Conservation (phyloP, 2,888 invertebrate genomes). For the Agonum fuliginosum region DNA sequence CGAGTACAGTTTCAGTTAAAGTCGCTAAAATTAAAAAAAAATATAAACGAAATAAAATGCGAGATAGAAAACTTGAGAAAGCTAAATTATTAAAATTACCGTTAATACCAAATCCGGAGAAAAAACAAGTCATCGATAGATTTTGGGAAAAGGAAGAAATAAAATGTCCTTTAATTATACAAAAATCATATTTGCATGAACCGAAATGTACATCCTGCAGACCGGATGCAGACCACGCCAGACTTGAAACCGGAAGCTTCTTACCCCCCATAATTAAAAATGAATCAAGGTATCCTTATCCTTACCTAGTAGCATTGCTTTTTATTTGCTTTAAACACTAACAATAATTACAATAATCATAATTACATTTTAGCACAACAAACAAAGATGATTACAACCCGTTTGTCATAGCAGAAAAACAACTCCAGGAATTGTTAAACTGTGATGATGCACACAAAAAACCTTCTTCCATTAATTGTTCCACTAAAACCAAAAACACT, state of each 20-base stretch:
- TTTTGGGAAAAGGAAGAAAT: constrained; percentile 17
- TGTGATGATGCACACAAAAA: constrained; percentile 78
- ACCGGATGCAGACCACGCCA: too few relatives aligned
- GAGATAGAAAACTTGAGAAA: not conserved
- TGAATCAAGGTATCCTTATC: not conserved
- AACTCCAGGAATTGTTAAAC: constrained; percentile 87
- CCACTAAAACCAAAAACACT: not conserved
- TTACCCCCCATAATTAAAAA: constrained; percentile 23
- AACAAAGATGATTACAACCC: constrained; percentile 81
- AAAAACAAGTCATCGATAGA: not conserved
- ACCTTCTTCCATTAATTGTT: constrained; percentile 51
- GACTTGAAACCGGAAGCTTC: not conserved
- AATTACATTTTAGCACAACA: constrained; percentile 49
- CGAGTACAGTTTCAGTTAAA: not conserved
- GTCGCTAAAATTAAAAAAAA: constrained; percentile 6
- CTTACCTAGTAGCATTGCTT: not conserved
- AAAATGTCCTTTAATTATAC: not conserved
- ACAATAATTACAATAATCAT: not conserved
- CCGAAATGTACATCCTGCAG: not conserved
- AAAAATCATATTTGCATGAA: not conserved
- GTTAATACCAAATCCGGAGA: not conserved
- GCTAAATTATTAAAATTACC: not conserved
- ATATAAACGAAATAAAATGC: not conserved
- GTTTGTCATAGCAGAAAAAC: constrained; percentile 85
- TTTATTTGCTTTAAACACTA: not conserved